Evolutionary conservation across 2,888 invertebrate genomes (phyloP).

Genomic region (Lingula anatina): DNA sequence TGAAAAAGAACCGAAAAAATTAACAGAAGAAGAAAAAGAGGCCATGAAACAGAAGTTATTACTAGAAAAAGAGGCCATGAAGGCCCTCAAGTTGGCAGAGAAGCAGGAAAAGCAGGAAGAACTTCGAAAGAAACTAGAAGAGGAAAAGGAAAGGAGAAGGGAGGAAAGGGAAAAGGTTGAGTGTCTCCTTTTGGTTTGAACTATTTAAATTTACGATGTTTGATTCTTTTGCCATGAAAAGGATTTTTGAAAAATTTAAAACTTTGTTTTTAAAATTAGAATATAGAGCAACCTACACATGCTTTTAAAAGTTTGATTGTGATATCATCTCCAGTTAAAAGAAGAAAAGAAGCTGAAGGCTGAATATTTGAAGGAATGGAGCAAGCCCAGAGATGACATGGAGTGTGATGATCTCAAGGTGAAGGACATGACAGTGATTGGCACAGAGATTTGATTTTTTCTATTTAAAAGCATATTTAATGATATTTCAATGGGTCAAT

Average conservation of each 20-base stretch:
- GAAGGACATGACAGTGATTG: background rate
- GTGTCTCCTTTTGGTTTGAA: no score
- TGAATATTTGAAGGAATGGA: slow-evolving; percentile 73
- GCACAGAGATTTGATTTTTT: no score
- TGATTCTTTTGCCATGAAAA: no score
- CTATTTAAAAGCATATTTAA: no score
- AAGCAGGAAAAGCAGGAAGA: slow-evolving; percentile 39
- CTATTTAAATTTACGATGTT: no score
- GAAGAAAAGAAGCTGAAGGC: slow-evolving; percentile 64
- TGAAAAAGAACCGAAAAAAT: slow-evolving; percentile 11
- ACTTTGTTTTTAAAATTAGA: no score
- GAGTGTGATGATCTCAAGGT: slow-evolving; percentile 82
- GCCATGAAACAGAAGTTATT: slow-evolving; percentile 22
- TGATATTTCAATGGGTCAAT: no score
- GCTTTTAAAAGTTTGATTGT: no score
- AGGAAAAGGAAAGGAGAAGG: slow-evolving; percentile 41
- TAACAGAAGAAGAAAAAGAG: slow-evolving; percentile 27
- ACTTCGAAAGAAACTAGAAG: slow-evolving; percentile 32
- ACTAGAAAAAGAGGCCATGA: slow-evolving; percentile 20
- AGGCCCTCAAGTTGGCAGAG: slow-evolving; percentile 59
- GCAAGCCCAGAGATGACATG: slow-evolving; percentile 82
- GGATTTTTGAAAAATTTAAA: no score
- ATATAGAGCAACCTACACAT: no score
- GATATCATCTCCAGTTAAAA: no score
- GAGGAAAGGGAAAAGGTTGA: no score